Base-by-base conservation (phyloP, 2,888 invertebrate species). In the Lordiphosa andalusiaca region DNA sequence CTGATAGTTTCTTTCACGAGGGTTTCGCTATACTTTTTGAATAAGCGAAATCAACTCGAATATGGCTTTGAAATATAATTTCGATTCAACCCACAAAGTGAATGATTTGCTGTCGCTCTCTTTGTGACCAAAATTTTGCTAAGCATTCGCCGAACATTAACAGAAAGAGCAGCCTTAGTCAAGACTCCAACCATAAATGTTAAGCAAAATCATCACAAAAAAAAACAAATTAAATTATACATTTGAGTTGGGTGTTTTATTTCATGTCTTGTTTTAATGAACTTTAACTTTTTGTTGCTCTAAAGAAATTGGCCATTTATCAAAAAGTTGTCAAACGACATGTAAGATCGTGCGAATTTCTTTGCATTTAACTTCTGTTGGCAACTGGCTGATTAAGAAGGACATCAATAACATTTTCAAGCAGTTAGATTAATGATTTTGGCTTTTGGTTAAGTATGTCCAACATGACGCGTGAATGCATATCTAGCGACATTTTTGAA, bases 131-230 rank as follows among this genome's bases (percentile, higher is more conserved):
- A 30, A 9, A 9, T 30, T 30, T 30, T 3, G 30, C 2, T 9
- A 0, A 30, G 9, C 30, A 30, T 30, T 30, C 3, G 3, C 9
- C 9, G 9, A 30, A 3, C 30, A 30, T 9, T 47, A 36, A 47
- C 39, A 6, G 7, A n/a, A n/a, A 21, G 52, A 52, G 44, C 40
- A 48, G 7, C 1, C 2, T 40, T 44, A 76, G 64, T 47, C 3
- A 4, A n/a, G 67, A 69, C 67, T 60, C 54, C 6, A 81, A 64
- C 76, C 69, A 19, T 3, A 33, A 36, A 25, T 53, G 55, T 56
- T 61, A 62, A 12, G n/a, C 13, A 12, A 36, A 25, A 19, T 16
- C 16, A 38, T 16, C 10, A 5, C 2, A 13, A 50, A 57, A 44
- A 44, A 41, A 19, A 36, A 4, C 1, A 25, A 64, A 62, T 65